Evolutionary conservation across 64 coral and sea anemone genomes (phyloP).

Genomic region (Exaiptasia diaphana): DNA sequence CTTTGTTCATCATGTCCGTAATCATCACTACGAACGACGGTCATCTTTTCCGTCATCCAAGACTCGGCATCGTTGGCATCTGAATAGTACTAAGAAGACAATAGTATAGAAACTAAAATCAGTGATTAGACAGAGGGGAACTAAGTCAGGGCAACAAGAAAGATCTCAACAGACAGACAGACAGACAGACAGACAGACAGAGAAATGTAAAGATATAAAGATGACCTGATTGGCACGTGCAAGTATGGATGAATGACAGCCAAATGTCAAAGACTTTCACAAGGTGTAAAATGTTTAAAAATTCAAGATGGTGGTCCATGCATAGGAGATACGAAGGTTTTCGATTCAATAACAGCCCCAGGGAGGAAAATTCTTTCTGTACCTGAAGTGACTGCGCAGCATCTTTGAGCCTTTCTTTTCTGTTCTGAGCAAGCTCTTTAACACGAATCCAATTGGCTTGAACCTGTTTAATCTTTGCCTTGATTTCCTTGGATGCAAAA

Average conservation of each 20-base stretch:
- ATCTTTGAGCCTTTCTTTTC: conserved; percentile 89
- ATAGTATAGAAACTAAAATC: background rate
- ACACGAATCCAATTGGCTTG: conserved; percentile 83
- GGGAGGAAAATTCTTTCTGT: too few species aligned
- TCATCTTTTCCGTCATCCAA: conserved; percentile 95
- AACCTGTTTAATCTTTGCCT: conserved; percentile 87
- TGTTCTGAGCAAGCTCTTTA: conserved; percentile 68
- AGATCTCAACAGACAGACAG: background rate
- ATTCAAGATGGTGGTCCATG: too few species aligned
- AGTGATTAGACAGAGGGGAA: too few species aligned
- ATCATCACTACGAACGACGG: conserved; percentile 79
- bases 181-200: background rate
- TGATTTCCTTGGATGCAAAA: conserved; percentile 90
- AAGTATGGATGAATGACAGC: too few species aligned
- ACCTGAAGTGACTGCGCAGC: conserved; percentile 97
- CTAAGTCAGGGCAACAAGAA: background rate
- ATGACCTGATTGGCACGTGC: too few species aligned
- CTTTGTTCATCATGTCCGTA: conserved; percentile 95
- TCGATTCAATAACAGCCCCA: too few species aligned
- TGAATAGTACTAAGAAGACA: conserved; percentile 79
- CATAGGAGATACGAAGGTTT: too few species aligned
- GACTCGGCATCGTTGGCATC: conserved; percentile 97
- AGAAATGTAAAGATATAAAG: background rate
- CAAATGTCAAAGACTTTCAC: too few species aligned
- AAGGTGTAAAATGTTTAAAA: too few species aligned